These are phyloP conservation scores for Cricetomys ansorgei DNA, from an alignment of 2,113 vertebrate genomes.

Conservation along the genomic window DNA sequence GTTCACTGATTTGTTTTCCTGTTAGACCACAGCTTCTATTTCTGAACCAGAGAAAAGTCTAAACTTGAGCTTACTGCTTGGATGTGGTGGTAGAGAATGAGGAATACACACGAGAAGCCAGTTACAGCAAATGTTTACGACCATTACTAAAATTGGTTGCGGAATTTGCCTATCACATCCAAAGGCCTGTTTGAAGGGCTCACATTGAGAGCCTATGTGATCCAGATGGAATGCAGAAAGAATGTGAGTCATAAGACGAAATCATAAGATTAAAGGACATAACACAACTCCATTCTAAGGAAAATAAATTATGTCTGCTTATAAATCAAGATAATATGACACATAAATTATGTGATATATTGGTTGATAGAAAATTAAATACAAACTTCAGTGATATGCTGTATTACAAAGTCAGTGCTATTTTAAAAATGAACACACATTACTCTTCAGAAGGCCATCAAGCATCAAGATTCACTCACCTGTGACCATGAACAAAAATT, in stretches of 20 bases:
- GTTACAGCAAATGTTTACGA: background rate
- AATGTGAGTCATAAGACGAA: too few species aligned
- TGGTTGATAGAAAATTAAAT: slow-evolving; percentile 58
- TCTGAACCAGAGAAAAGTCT: background rate
- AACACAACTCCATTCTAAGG: background rate
- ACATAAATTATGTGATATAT: slow-evolving; percentile 5
- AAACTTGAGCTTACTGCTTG: background rate
- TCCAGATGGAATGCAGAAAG: too few species aligned
- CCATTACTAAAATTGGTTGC: background rate
- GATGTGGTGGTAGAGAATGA: background rate
- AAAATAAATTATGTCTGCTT: slow-evolving; percentile 54
- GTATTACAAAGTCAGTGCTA: slow-evolving; percentile 9
- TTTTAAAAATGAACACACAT: background rate
- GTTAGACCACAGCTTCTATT: background rate
- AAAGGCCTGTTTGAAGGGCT: too few species aligned
- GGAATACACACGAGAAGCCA: background rate
- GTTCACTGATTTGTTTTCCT: background rate
- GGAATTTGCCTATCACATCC: background rate
- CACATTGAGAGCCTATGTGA: too few species aligned
- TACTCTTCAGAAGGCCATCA: background rate
- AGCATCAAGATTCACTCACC: background rate
- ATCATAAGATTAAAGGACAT: slow-evolving; percentile 42
- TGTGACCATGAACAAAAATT: slow-evolving; percentile 14
- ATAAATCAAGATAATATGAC: slow-evolving; percentile 53
- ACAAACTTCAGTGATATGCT: background rate